Percentiles rank a stretch among this genome's conserved stretches.
These are phyloP conservation scores for Botrylloides violaceus DNA, from an alignment of 23 tunicate genomes.

Conservation along the genomic window DNA sequence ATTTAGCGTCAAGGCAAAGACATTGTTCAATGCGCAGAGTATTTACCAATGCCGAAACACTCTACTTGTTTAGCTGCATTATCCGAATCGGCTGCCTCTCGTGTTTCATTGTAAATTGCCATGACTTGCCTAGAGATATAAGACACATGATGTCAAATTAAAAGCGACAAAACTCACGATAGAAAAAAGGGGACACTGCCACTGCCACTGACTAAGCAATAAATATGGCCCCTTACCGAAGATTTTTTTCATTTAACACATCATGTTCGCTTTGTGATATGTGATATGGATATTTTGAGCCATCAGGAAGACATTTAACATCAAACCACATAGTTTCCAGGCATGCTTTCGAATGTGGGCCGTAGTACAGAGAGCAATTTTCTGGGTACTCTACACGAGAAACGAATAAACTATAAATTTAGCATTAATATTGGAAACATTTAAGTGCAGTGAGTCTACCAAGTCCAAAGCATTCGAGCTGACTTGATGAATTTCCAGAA, in stretches of 20 bases:
- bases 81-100: too few species aligned
- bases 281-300: slow-evolving; percentile 4
- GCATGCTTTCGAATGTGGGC: slow-evolving; percentile 11
- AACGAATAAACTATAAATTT: background rate
- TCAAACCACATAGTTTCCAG: slow-evolving; percentile 14
- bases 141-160: too few species aligned
- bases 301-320: slow-evolving; percentile 3
- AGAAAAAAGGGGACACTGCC: too few species aligned
- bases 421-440: too few species aligned
- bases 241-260: background rate
- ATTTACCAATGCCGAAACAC: too few species aligned
- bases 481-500: background rate
- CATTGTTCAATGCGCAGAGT: too few species aligned
- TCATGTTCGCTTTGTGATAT: background rate
- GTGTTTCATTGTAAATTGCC: slow-evolving; percentile 8
- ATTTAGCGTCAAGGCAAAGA: too few species aligned
- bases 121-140: slow-evolving; percentile 7
- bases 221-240: background rate
- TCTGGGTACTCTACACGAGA: background rate
- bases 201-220: background rate
- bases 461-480: slow-evolving; percentile 16
- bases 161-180: background rate
- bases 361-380: background rate
- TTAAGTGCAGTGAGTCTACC: slow-evolving; percentile 6
- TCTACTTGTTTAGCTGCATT: too few species aligned